A percentile compares a stretch with the other conserved stretches of the same genome.
phyloP scores from a whole-genome alignment of 2,888 invertebrate species.

The Acanthosoma haemorrhoidale region DNA sequence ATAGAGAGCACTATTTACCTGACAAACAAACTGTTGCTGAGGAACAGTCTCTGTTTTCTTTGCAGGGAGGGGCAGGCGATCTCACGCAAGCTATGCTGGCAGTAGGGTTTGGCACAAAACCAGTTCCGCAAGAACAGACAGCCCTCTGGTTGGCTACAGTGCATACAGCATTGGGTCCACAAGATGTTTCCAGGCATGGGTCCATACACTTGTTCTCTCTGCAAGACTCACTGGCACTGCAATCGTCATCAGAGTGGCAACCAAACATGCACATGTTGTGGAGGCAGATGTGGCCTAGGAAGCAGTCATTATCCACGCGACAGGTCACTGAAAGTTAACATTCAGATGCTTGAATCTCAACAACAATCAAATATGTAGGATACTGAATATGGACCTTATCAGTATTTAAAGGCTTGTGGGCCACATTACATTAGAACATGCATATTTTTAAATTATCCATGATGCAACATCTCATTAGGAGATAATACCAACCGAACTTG shows the following conservation, averaged over 20 bases:
- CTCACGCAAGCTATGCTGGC: slow-evolving; percentile 76
- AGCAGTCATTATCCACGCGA: slow-evolving; percentile 85
- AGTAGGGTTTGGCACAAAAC: slow-evolving; percentile 80
- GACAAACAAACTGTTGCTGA: slow-evolving; percentile 63
- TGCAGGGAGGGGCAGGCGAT: slow-evolving; percentile 68
- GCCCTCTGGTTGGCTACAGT: slow-evolving; percentile 75
- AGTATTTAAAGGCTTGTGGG: too few relatives aligned
- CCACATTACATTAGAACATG: too few relatives aligned
- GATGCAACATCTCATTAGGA: too few relatives aligned
- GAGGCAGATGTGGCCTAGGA: slow-evolving; percentile 83
- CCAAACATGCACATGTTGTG: slow-evolving; percentile 80
- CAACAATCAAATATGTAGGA: too few relatives aligned
- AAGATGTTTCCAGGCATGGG: slow-evolving; percentile 67
- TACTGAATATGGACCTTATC: too few relatives aligned
- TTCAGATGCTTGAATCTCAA: too few relatives aligned
- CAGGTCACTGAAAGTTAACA: slow-evolving; percentile 74
- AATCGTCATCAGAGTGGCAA: slow-evolving; percentile 81
- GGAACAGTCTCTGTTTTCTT: slow-evolving; percentile 69
- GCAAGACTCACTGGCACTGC: slow-evolving; percentile 77
- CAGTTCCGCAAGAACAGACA: slow-evolving; percentile 69
- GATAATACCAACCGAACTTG: too few relatives aligned
- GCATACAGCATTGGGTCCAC: slow-evolving; percentile 79
- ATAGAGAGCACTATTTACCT: slow-evolving; percentile 48
- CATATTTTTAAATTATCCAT: too few relatives aligned
- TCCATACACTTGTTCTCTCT: slow-evolving; percentile 72